Percentiles rank a stretch among this genome's conserved stretches.
phyloP scores from a whole-genome alignment of 1,140 invertebrate species.

The Euschistus heros region DNA sequence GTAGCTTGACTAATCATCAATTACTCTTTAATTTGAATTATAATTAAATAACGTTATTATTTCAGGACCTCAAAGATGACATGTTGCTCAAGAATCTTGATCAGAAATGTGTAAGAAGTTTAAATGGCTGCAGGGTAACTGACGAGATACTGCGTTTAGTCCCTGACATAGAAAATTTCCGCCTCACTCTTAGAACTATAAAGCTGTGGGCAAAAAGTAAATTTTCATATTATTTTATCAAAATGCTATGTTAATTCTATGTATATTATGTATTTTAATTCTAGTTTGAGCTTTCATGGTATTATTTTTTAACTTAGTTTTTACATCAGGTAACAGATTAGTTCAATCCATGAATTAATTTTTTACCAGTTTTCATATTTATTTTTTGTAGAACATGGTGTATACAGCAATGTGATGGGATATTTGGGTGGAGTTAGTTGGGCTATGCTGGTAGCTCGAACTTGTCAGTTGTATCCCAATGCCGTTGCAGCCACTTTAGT shows the following conservation, averaged over 20 bases:
- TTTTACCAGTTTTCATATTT: no score
- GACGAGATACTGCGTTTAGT: slow-evolving; percentile 95
- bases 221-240: slow-evolving; percentile 33
- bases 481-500: slow-evolving; percentile 88
- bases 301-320: background rate
- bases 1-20: background rate
- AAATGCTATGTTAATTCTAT: background rate
- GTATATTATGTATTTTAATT: background rate
- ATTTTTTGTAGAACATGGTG: slow-evolving; percentile 65
- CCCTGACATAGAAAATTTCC: slow-evolving; percentile 89
- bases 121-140: slow-evolving; percentile 97
- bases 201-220: slow-evolving; percentile 98
- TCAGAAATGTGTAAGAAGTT: slow-evolving; percentile 88
- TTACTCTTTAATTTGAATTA: background rate
- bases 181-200: slow-evolving; percentile 83
- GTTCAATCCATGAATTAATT: no score
- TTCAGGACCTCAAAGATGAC: slow-evolving; percentile 61
- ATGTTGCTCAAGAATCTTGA: slow-evolving; percentile 90
- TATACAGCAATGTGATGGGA: slow-evolving; percentile 96
- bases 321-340: background rate
- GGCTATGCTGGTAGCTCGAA: slow-evolving; percentile 97
- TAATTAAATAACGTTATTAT: no score
- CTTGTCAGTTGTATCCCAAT: slow-evolving; percentile 97
- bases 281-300: background rate
- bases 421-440: slow-evolving; percentile 98